A percentile compares a stretch with the other conserved stretches of the same genome.
phyloP scores from a whole-genome alignment of 2,113 vertebrate species.

The Tetrao urogallus region DNA sequence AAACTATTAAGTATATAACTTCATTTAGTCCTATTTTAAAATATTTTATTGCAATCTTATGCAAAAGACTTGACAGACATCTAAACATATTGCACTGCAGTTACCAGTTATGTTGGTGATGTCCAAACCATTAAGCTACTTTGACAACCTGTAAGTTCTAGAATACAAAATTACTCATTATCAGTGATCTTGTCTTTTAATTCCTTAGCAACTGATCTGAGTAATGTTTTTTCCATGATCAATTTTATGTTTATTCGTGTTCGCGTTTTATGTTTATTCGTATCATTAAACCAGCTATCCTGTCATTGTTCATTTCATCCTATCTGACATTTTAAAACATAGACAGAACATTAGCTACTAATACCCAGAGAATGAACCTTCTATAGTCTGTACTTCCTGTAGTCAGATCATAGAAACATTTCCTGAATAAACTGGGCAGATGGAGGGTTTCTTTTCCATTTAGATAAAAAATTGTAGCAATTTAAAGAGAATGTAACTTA shows the following conservation, averaged over 20 bases:
- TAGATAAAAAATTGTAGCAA: background rate
- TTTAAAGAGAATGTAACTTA: background rate
- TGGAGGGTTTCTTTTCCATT: background rate
- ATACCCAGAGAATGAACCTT: background rate
- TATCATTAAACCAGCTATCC: background rate
- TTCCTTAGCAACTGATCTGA: background rate
- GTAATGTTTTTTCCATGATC: background rate
- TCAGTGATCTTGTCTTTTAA: background rate
- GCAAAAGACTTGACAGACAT: background rate
- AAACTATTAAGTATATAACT: background rate
- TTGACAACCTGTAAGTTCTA: background rate
- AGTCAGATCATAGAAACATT: background rate
- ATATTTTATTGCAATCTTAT: background rate
- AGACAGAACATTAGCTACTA: background rate
- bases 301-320: background rate
- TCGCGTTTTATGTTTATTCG: background rate
- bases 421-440: background rate
- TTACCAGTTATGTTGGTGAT: background rate
- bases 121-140: background rate
- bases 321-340: background rate
- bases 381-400: background rate
- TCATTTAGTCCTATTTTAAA: background rate
- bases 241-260: background rate
- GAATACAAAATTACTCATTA: background rate
- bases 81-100: background rate